Base-by-base conservation (phyloP, 2,113 vertebrate genomes). In the Pteropus alecto region DNA sequence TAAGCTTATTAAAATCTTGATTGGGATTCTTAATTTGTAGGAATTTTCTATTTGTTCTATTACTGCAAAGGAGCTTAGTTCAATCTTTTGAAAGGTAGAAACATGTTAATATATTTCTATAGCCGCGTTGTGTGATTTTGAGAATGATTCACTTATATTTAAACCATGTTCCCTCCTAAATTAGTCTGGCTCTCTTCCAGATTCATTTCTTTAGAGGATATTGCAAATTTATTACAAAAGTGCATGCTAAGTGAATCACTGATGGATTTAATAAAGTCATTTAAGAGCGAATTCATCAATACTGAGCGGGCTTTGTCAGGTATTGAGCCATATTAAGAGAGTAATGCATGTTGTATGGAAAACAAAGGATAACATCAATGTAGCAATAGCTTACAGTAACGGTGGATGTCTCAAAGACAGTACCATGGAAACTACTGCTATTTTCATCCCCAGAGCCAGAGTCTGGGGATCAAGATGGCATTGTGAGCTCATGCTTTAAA, bases 111-210 rank as follows among this genome's bases (percentile, higher is more conserved):
- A 61, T 63, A 88, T 86, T 94, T 94, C 85, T 74, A 73, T 41
- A 82, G 51, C 24, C 30, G 67, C 89, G n/a, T 77, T 63, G 56
- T 87, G 21, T 85, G 41, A 74, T 86, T 96, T 93, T 74, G 88
- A 95, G n/a, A 96, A 93, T 51, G 58, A 91, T 60, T 94, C 87
- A 60, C 82, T 93, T 41, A 93, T 89, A 96, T 93, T 92, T 87
- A 92, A 97, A 83, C 71, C 51, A 88, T 89, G 71, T 93, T 97
- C 63, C 63, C 61, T 94, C 61, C 73, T 84, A 87, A 96, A 95
- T 96, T 95, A 92, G 41, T 41, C 93, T 97, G 98, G 95, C 97
- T 89, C 28, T 94, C 63, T 22, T 96, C 96, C 96, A 96, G 84
- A 86, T 35, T 30, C 43, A 82, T 90, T 87, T 94, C 51, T 82